Percentiles rank a stretch among this genome's conserved stretches.
phyloP scores from a whole-genome alignment of 1,140 invertebrate species.

The Drosophila kikkawai region DNA sequence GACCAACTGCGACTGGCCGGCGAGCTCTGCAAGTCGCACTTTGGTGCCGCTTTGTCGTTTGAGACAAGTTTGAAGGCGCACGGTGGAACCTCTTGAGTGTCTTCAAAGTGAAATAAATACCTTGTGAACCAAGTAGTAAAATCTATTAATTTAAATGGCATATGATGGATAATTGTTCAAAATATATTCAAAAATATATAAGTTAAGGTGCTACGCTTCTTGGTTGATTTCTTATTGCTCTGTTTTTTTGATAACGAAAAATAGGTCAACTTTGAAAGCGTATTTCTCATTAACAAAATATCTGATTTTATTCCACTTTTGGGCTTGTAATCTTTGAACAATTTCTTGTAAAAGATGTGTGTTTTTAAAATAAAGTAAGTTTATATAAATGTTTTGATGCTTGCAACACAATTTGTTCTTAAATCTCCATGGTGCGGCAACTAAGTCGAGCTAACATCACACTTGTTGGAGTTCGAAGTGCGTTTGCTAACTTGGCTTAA shows the following conservation, averaged over 20 bases:
- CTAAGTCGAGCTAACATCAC: slow-evolving; percentile 35
- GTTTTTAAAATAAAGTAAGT: background rate
- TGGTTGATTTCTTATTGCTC: background rate
- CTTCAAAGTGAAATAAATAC: background rate
- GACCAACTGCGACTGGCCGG: slow-evolving; percentile 66
- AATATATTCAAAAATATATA: too few species aligned
- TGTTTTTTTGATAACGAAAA: background rate
- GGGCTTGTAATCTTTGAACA: too few species aligned
- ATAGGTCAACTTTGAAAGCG: background rate
- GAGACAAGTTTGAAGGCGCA: slow-evolving; percentile 60
- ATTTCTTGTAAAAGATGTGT: background rate
- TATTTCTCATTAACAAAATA: background rate
- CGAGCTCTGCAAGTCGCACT: slow-evolving; percentile 70
- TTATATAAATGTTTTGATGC: background rate
- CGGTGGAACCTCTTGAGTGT: background rate
- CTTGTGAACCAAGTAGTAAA: background rate
- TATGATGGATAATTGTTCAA: background rate
- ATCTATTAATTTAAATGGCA: background rate
- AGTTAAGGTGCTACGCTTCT: background rate
- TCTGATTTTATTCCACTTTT: background rate
- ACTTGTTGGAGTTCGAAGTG: slow-evolving; percentile 47
- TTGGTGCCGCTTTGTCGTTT: slow-evolving; percentile 68
- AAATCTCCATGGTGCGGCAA: background rate
- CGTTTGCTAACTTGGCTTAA: slow-evolving; percentile 26
- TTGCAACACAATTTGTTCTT: background rate